Evolutionary conservation across 1,140 invertebrate genomes (phyloP), one percentile per base, ranked within the genome.

Genomic region (Bacillus rossius): DNA sequence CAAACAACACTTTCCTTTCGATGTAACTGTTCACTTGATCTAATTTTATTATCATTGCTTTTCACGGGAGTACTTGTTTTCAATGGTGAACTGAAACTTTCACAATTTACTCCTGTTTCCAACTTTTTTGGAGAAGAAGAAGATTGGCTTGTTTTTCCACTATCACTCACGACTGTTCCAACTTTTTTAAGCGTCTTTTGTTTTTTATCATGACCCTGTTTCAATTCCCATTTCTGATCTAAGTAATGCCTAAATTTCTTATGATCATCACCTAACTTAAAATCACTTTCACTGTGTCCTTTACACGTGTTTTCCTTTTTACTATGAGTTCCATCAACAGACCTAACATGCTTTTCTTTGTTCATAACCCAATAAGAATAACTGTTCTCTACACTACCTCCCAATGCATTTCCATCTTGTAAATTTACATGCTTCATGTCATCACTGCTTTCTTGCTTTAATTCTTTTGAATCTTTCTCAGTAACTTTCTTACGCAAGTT

Each of bases 201-300:
- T 45, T 34, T 34, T 34, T 10, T 34, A 34, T 34, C 29, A 7
- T 7, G 29, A 7, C 10, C 29, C 10, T 34, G 29, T 34, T 34
- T 34, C 4, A 34, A 34, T 34, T 23, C 42, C 62, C 20, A 19
- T 25, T 62, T 41, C 23, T 57, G 61, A 42, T 53, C 20, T 53
- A 48, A 38, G 37, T 56, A n/a, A 26, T 38, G 49, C 2, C 1
- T 14, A 26, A 8, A 14, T 29, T 47, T 52, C 26, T 61, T 56
- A 34, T 59, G 42, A 22, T 13, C 20, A 34, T 48, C 61, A 47
- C 64, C 50, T 37, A 25, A 23, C 45, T 63, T 61, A 17, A 26
- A 42, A 14, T 19, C n/a, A 23, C 16, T 52, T 34, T 34, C 29
- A 34, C 29, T 34, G 10, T 34, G 29, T 34, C 29, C 29, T 34